These are phyloP conservation scores for Ceuthmochares aereus DNA, from an alignment of 2,113 vertebrate species.

Conservation along the genomic window DNA sequence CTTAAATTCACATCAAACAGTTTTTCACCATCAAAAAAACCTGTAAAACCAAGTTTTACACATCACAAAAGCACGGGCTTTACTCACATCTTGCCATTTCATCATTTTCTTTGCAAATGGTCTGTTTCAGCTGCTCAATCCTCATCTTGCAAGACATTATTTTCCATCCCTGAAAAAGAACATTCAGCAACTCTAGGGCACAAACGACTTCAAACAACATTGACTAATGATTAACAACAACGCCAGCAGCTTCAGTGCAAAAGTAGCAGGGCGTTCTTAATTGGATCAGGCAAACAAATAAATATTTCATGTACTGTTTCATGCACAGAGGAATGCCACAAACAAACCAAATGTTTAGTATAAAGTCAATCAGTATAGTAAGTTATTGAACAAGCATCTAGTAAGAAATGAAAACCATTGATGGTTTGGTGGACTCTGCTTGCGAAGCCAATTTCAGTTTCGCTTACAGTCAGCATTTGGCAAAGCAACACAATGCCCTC, in stretches of 20 bases:
- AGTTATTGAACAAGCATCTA: background rate
- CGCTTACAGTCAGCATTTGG: background rate
- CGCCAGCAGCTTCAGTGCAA: conserved; percentile 14
- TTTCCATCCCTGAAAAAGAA: conserved; percentile 92
- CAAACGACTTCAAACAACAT: background rate
- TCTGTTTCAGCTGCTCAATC: conserved; percentile 94
- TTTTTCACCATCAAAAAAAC: too few species aligned
- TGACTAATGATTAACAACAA: conserved; percentile 23
- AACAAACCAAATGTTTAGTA: background rate
- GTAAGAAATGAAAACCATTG: background rate
- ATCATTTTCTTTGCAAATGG: conserved; percentile 88
- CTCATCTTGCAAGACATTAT: conserved; percentile 97
- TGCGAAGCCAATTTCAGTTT: background rate
- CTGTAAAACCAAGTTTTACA: background rate
- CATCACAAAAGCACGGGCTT: background rate
- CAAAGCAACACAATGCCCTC: background rate
- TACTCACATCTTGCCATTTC: conserved; percentile 90
- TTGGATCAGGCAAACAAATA: background rate
- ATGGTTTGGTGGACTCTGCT: background rate
- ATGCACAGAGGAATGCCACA: background rate
- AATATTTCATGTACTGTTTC: background rate
- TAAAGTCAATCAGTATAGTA: background rate
- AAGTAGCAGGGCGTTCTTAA: background rate
- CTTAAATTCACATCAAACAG: background rate
- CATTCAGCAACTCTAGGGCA: conserved; percentile 40